These are phyloP conservation scores for Marmota flaviventris DNA, from an alignment of 2,113 vertebrate species.

Conservation along the genomic window DNA sequence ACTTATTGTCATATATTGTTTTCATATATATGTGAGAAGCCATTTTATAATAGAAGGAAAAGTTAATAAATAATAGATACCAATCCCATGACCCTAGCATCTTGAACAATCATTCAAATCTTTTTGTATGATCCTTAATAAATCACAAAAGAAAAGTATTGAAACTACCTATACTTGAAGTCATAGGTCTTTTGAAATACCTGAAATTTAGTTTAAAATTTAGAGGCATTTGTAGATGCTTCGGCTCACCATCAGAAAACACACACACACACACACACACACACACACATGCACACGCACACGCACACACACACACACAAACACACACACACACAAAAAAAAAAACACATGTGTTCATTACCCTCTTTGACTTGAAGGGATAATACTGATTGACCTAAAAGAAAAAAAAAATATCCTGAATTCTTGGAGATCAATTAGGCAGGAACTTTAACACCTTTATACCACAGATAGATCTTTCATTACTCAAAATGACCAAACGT, in stretches of 20 bases:
- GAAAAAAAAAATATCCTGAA: conserved; percentile 39
- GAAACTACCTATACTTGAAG: not conserved
- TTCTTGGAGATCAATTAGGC: not conserved
- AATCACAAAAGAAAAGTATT: conserved; percentile 18
- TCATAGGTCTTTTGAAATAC: conserved; percentile 38
- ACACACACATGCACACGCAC: too few relatives aligned
- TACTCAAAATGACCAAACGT: not conserved
- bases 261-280: not conserved
- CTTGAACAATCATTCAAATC: not conserved
- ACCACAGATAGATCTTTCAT: not conserved
- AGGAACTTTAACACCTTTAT: conserved; percentile 4
- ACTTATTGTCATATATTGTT: conserved; percentile 22
- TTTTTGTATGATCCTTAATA: not conserved
- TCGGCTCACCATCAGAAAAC: not conserved
- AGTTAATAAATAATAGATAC: conserved; percentile 12
- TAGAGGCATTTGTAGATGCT: not conserved
- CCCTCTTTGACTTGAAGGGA: conserved; percentile 13
- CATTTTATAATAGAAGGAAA: conserved; percentile 39
- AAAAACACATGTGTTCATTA: conserved; percentile 17
- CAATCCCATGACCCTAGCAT: not conserved
- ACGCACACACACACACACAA: not conserved
- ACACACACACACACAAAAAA: too few relatives aligned
- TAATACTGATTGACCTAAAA: conserved; percentile 33
- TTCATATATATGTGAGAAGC: conserved; percentile 16
- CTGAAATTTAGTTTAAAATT: conserved; percentile 46